phyloP scores from a whole-genome alignment of 2,888 invertebrate genomes.

The Cylindroiulus punctatus region DNA sequence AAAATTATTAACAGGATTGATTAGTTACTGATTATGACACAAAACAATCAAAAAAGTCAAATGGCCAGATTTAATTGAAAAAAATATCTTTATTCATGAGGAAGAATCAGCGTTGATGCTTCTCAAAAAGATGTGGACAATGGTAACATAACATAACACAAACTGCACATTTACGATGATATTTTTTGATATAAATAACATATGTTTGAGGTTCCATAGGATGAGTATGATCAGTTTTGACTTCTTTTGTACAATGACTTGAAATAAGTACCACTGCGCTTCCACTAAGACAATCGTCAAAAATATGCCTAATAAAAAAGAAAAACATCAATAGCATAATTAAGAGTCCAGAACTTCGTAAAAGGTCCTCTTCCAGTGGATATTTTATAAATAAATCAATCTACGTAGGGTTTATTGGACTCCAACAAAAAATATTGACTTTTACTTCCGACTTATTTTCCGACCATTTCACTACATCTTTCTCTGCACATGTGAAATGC shows the following conservation, averaged over 20 bases:
- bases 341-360: too few species aligned
- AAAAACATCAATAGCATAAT: too few species aligned
- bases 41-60: too few species aligned
- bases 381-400: too few species aligned
- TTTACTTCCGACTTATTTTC: too few species aligned
- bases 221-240: neutral
- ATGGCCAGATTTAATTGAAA: neutral
- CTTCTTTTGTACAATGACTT: conserved; percentile 19
- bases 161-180: neutral
- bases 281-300: neutral
- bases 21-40: too few species aligned
- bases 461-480: too few species aligned
- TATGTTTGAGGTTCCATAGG: neutral
- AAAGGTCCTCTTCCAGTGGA: too few species aligned
- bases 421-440: too few species aligned
- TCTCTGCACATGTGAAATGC: too few species aligned
- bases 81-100: neutral
- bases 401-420: too few species aligned
- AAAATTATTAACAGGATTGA: too few species aligned
- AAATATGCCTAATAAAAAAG: neutral
- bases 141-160: neutral
- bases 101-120: neutral
- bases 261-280: neutral
- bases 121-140: neutral
- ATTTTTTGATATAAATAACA: neutral